Percentiles rank a stretch among this genome's conserved stretches.
phyloP scores from a whole-genome alignment of 1,140 invertebrate species.

The Hormaphis cornu region DNA sequence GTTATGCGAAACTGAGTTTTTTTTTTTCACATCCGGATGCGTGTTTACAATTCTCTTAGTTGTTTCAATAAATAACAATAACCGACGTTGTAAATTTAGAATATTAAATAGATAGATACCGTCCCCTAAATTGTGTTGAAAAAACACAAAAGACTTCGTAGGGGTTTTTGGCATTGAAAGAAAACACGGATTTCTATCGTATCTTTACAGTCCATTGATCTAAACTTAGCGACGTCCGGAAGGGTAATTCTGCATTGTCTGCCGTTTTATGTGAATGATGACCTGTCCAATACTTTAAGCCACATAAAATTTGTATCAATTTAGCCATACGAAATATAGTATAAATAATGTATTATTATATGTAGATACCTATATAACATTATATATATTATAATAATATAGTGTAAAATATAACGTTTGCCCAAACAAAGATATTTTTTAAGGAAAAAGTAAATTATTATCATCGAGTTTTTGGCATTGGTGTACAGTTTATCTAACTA shows the following conservation, averaged over 20 bases:
- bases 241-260: conserved; percentile 23
- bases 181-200: conserved; percentile 28
- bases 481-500: too few species aligned
- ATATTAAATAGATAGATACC: conserved; percentile 17
- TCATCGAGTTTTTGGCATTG: not conserved
- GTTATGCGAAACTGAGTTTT: too few species aligned
- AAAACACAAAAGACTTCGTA: conserved; percentile 7
- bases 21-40: too few species aligned
- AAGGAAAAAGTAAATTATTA: not conserved
- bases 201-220: conserved; percentile 30
- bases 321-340: not conserved
- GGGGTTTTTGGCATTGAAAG: conserved; percentile 27
- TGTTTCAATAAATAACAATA: too few species aligned
- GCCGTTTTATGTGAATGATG: conserved; percentile 17
- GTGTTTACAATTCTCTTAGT: not conserved
- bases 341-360: too few species aligned
- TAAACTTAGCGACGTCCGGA: conserved; percentile 19
- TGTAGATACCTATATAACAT: not conserved
- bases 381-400: not conserved
- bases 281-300: conserved; percentile 24
- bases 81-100: not conserved
- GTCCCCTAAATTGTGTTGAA: not conserved
- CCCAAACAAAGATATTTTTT: not conserved
- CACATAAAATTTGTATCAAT: conserved; percentile 13
- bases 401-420: conserved; percentile 2